Evolutionary conservation across 2,797 vertebrate genomes (phyloP), one percentile per base, ranked within the genome.

Genomic region (Agapornis canus): DNA sequence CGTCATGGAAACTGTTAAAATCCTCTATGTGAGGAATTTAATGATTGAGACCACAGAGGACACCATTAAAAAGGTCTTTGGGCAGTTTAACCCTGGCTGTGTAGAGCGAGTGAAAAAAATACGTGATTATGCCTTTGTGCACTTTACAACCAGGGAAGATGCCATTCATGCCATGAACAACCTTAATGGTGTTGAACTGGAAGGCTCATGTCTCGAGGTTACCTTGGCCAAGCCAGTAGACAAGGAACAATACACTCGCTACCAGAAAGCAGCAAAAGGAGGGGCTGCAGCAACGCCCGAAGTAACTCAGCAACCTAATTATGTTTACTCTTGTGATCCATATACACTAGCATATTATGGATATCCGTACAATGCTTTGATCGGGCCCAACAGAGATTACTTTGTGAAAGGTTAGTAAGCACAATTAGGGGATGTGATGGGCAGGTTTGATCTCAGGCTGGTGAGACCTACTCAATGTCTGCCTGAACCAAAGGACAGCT

Each of bases 41-140:
- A 99, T 99, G 99, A 99, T 99, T 91, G 99, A 99, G 97, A 99
- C 99, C 82, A 98, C 98, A 0, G 99, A 99, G 97, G 99, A 99
- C 97, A 98, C 98, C 26, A 99, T 99, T 93, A 97, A 98, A 86
- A 98, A 99, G 97, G 98, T 98, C 84, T 99, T 99, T 80, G 98
- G 99, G 89, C 99, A 99, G 97, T 99, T 99, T 98, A 99, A 99
- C 95, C 99, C 98, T 4, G 99, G 99, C 89, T 99, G 99, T 49
- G 99, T 99, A 84, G 99, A 99, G 91, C 98, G 99, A 15, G 99
- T 99, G 86, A 99, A 99, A 98, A 99, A 99, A 98, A 99, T 99
- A 93, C 98, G 99, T 3, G 99, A 99, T 97, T 99, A 99, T 0
- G 99, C 99, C 85, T 99, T 99, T 16, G 99, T 99, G 96, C 99